Evolutionary conservation across 2,888 invertebrate species (phyloP), one percentile per base, ranked within the genome.

Genomic region (Athripsodes cinereus): DNA sequence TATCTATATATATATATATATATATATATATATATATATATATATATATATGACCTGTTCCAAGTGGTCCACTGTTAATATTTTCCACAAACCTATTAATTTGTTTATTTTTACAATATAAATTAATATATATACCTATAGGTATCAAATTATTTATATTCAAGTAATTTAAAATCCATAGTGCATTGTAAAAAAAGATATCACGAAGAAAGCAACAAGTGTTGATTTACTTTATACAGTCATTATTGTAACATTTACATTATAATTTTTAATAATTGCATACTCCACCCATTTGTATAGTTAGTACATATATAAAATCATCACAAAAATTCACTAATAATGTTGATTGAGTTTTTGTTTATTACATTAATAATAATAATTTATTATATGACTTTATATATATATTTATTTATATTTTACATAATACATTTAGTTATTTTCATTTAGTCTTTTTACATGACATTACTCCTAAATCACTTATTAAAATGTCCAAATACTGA

Each of bases 251-350:
- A 8, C 2, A 8, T 40, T 8, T 40, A 40, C 13, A 40, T 40
- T n/a, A 40, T 40, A 40, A n/a, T n/a, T n/a, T n/a, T n/a, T n/a
- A n/a, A n/a, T n/a, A n/a, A n/a, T n/a, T n/a, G n/a, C n/a, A n/a
- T n/a, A n/a, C n/a, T n/a, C n/a, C n/a, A n/a, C n/a, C n/a, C 16
- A 40, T 40, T 8, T 40, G 13, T n/a, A 16, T 40, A 8, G 40
- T 40, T 8, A 8, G 13, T 40, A 40, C 13, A 40, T 40, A 40
- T 40, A 40, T 16, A 40, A 40, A 40, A 40, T 40, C 40, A 40
- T 47, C 13, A 18, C 19, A 47, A 47, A 47, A 47, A 47, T 47
- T 47, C 47, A 47, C 47, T 47, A 47, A 47, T n/a, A 47, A 47
- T n/a, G 47, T 47, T 20, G 20, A 44, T 44, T 44, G 46, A 46